These are phyloP conservation scores for Tipula lateralis DNA, from an alignment of 2,888 invertebrate species.

Conservation along the genomic window DNA sequence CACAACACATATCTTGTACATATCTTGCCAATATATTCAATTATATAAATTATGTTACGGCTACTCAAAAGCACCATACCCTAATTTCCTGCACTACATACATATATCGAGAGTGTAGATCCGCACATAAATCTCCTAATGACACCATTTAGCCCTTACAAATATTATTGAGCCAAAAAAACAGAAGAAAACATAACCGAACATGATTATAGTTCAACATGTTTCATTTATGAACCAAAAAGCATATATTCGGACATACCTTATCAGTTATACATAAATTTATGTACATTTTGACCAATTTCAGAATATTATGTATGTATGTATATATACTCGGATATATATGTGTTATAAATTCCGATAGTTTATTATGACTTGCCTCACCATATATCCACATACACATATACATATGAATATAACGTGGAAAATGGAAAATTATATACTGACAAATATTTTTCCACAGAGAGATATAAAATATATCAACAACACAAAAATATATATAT, in stretches of 20 bases:
- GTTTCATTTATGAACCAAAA: neutral
- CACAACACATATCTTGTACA: neutral
- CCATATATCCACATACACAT: neutral
- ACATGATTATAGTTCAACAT: slow-evolving; percentile 4
- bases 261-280: neutral
- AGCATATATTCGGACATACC: neutral
- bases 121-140: neutral
- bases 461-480: neutral
- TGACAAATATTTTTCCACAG: neutral
- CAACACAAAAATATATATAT: neutral
- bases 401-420: neutral
- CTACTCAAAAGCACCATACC: neutral
- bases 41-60: neutral
- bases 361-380: neutral
- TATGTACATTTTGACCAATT: slow-evolving; percentile 6
- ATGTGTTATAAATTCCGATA: slow-evolving; percentile 11
- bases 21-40: neutral
- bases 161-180: neutral
- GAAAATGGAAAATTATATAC: neutral
- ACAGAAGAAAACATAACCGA: neutral
- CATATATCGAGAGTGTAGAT: neutral
- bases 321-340: neutral
- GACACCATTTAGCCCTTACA: slow-evolving; percentile 11
- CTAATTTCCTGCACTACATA: neutral
- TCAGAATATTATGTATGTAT: no score